Base-by-base conservation (phyloP, 2,888 invertebrate genomes). In the Megamerina dolium region DNA sequence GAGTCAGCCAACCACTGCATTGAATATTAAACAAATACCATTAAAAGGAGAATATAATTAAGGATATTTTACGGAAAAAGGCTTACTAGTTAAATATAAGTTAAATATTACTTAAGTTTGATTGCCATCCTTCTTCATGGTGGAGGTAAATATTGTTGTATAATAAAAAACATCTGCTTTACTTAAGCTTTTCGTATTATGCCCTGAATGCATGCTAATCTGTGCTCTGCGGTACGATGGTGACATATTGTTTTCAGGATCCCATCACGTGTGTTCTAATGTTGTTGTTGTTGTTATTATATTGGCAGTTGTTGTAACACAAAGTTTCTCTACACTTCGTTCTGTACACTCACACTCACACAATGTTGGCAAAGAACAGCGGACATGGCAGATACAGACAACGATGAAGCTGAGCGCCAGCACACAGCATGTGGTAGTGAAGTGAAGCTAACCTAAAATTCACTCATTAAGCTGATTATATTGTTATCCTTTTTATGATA, bases 401-500 rank as follows among this genome's bases (percentile, higher is more conserved):
- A 31, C 21, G 16, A 13, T 23, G 30, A 42, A 26, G 32, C 13
- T 23, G 18, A 20, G 23, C 21, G 20, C 18, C 19, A 36, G 37
- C 13, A 36, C 27, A 39, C 8, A 16, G 21, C 35, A 38, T 31
- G 29, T 32, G 42, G 37, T 42, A 39, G 23, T 42, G 41, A 45
- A 41, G 45, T 45, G 45, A 52, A 50, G 52, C 46, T 47, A 46
- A 49, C 51, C 52, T 52, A 54, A 58, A 57, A 57, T 58, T 58
- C 58, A 64, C 64, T 63, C 63, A 63, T 63, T 63, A 64, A 63
- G 64, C 64, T 63, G 63, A 63, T 63, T 63, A 63, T 64, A 64
- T 64, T 63, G 63, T 63, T 64, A 63, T 63, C 63, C 63, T 61
- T 64, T 64, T 64, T 63, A 60, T 63, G 63, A 63, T 61, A 31